Conservation (phyloP, 2,888 invertebrate genomes). For the Rhagonycha lutea region DNA sequence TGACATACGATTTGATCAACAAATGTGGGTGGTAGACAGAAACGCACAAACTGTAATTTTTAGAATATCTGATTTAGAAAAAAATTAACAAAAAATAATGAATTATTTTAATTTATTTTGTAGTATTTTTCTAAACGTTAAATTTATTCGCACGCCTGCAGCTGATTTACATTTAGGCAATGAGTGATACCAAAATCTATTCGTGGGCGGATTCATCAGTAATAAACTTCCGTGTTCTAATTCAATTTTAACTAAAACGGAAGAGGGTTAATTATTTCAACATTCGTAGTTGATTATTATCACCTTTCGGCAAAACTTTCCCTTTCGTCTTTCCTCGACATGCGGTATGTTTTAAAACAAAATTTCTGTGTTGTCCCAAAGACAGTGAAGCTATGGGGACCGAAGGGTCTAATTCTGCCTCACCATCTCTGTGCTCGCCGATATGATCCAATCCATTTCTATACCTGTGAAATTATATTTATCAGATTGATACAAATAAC, state of each 20-base stretch:
- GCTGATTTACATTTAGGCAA: constrained; percentile 64
- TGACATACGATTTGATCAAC: no score
- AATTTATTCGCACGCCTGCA: constrained; percentile 63
- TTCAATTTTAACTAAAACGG: constrained; percentile 59
- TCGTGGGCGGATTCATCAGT: constrained; percentile 74
- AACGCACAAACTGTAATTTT: no score
- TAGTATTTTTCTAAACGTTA: constrained; percentile 64
- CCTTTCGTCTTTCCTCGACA: constrained; percentile 57
- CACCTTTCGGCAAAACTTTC: constrained; percentile 43
- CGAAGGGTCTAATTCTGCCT: constrained; percentile 64
- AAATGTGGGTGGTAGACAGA: no score
- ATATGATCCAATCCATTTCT: constrained; percentile 70
- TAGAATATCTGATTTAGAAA: no score
- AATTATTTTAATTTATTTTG: not conserved
- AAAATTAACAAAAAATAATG: no score
- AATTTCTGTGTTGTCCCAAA: constrained; percentile 67
- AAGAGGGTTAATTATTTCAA: not conserved
- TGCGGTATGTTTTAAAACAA: constrained; percentile 67
- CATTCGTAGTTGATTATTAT: no score
- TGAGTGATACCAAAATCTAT: constrained; percentile 72
- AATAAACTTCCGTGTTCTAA: constrained; percentile 70
- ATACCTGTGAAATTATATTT: constrained; percentile 57
- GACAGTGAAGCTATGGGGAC: constrained; percentile 71
- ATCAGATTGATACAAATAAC: no score
- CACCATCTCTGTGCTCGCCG: constrained; percentile 74